Evolutionary conservation across 1,140 invertebrate species (phyloP).

Genomic region (Latrodectus geometricus): DNA sequence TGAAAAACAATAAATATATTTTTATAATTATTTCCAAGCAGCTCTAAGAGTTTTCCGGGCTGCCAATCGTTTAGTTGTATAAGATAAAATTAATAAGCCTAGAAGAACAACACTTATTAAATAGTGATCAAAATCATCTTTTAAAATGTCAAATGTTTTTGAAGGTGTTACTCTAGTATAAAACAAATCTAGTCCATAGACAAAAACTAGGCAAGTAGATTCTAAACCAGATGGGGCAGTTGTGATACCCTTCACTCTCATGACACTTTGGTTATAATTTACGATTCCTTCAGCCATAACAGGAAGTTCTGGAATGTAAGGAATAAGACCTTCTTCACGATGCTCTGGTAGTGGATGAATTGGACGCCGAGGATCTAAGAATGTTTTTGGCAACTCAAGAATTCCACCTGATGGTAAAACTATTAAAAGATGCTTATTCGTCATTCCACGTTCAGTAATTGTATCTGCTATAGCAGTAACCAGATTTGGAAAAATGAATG

Average conservation of each 20-base stretch:
- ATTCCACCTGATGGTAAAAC: slow-evolving; percentile 85
- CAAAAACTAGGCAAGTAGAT: slow-evolving; percentile 94
- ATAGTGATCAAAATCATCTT: slow-evolving; percentile 99
- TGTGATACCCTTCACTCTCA: slow-evolving; percentile 80
- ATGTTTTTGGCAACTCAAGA: slow-evolving; percentile 88
- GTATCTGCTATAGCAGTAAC: slow-evolving; percentile 85
- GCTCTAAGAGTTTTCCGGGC: slow-evolving; percentile 91
- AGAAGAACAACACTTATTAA: slow-evolving; percentile 90
- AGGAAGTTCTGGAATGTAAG: slow-evolving; percentile 95
- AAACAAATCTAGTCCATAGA: slow-evolving; percentile 96
- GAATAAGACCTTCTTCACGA: slow-evolving; percentile 92
- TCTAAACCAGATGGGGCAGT: slow-evolving; percentile 94
- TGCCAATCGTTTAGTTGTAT: slow-evolving; percentile 90
- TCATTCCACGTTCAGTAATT: slow-evolving; percentile 91
- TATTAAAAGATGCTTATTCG: slow-evolving; percentile 92
- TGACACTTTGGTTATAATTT: slow-evolving; percentile 95
- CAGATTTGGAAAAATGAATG: slow-evolving; percentile 88
- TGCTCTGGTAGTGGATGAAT: slow-evolving; percentile 74
- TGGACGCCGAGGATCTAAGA: slow-evolving; percentile 89
- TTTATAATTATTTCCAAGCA: slow-evolving; percentile 88
- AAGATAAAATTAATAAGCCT: slow-evolving; percentile 85
- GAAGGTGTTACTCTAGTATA: slow-evolving; percentile 97
- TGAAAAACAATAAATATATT: no score
- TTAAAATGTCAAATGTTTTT: slow-evolving; percentile 98
- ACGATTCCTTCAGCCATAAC: slow-evolving; percentile 89